These are phyloP conservation scores for Heliangelus exortis DNA, from an alignment of 2,797 vertebrate species.

Conservation along the genomic window DNA sequence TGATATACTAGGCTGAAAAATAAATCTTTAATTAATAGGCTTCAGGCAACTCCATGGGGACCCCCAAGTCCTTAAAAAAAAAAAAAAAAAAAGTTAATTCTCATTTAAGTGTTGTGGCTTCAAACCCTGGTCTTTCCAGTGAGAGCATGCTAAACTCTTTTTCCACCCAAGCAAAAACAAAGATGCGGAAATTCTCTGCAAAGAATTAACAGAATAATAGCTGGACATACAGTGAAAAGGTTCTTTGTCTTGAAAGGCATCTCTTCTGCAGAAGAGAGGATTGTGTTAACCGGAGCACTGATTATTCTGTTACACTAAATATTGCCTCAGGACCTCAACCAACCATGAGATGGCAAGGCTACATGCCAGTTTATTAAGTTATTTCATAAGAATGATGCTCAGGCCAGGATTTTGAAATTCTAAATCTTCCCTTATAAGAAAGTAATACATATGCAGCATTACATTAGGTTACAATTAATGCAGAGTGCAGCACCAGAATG, in stretches of 20 bases:
- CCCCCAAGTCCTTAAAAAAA: not conserved
- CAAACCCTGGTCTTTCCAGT: not conserved
- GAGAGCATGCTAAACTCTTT: not conserved
- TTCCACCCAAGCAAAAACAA: not conserved
- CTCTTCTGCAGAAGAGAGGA: not conserved
- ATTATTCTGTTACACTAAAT: constrained; percentile 39
- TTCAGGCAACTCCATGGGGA: not conserved
- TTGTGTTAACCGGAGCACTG: constrained; percentile 15
- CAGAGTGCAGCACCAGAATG: not conserved
- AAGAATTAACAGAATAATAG: constrained; percentile 7
- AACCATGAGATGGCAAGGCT: not conserved
- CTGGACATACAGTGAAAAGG: not conserved
- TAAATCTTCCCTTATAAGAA: not conserved
- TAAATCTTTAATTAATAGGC: not conserved
- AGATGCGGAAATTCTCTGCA: not conserved
- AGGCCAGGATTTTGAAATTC: not conserved
- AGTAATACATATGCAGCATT: not conserved
- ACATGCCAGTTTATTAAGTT: not conserved
- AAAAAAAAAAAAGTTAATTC: constrained; percentile 26
- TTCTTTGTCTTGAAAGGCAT: constrained; percentile 10
- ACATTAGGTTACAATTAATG: not conserved
- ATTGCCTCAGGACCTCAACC: not conserved
- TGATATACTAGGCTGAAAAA: constrained; percentile 3
- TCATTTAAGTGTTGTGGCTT: not conserved
- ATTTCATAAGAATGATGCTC: not conserved